Evolutionary conservation across 2,888 invertebrate genomes (phyloP), one percentile per base, ranked within the genome.

Genomic region (Blomia tropicalis): DNA sequence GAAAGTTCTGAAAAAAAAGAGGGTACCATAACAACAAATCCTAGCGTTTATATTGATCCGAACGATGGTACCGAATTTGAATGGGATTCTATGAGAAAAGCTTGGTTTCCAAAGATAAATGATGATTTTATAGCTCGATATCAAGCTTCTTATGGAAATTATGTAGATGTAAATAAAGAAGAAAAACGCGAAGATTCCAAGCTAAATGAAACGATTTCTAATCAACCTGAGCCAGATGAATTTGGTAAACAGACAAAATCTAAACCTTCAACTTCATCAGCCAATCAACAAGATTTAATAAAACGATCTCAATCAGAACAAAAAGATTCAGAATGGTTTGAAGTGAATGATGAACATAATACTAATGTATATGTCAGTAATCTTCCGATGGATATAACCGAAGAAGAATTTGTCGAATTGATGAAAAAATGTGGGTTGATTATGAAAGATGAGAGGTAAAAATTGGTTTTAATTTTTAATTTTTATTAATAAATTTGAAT

Each of bases 371-470:
- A 99, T 77, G 91, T 98, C 2, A 84, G 85, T 27, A 88, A 90
- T 72, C 78, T 98, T 68, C 96, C 98, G 0, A 71, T 80, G 62
- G 88, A 92, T 69, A 82, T 89, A 63, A 89, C 86, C 0, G 83
- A 91, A 71, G 75, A 77, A 23, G 85, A 91, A 66, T 88, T 92
- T 75, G 80, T 86, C 51, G 85, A 89, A 71, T 76, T 96, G 41
- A 95, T 98, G 87, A 82, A 83, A 69, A 98, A 98, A 75, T 98
- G 87, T 78, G 98, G 98, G 3, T 79, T 98, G 66, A 83, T 98
- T 31, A 88, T 90, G 79, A 81, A 86, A 69, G 93, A 96, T 73
- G 62, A 62, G 11, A 25, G 36, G 56, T 56, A 27, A 27, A 30
- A 29, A 2, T 14, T 32, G 17, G 2, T 7, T 25, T 31, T 30